Evolutionary conservation across 1,140 invertebrate genomes (phyloP).

Genomic region (Drosophila lacertosa): DNA sequence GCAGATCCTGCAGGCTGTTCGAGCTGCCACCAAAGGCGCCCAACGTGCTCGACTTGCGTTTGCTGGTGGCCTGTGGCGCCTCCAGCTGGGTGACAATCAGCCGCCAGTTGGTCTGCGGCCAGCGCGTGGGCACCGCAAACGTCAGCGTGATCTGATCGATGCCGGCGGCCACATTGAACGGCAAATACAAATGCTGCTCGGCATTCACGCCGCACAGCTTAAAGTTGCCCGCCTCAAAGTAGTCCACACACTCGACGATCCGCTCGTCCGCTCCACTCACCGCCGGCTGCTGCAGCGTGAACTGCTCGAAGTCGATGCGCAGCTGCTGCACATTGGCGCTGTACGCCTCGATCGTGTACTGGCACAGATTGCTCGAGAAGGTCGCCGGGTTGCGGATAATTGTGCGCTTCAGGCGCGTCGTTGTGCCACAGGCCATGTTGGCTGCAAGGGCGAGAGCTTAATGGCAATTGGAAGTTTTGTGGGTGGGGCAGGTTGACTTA

Average conservation of each 20-base stretch:
- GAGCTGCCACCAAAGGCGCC: constrained; percentile 26
- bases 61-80: constrained; percentile 73
- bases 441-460: constrained; percentile 20
- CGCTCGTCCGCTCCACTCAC: constrained; percentile 19
- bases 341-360: constrained; percentile 72
- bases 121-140: constrained; percentile 53
- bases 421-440: constrained; percentile 61
- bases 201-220: constrained; percentile 90
- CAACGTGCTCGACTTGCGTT: constrained; percentile 29
- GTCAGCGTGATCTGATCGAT: constrained; percentile 60
- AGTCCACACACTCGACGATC: constrained; percentile 85
- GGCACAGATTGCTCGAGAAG: constrained; percentile 42
- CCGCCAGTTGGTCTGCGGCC: constrained; percentile 85
- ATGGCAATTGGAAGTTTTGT: too few species aligned
- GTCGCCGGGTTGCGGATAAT: constrained; percentile 60
- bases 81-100: constrained; percentile 87
- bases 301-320: constrained; percentile 91
- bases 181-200: constrained; percentile 88
- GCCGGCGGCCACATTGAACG: constrained; percentile 70
- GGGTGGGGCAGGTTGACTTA: too few species aligned
- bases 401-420: constrained; percentile 57
- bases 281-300: constrained; percentile 88
- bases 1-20: constrained; percentile 71
- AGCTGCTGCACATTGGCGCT: constrained; percentile 87
- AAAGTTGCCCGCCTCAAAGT: constrained; percentile 85